Evolutionary conservation across 2,113 vertebrate genomes (phyloP), one percentile per base, ranked within the genome.

Genomic region (Dipodomys ordii): DNA sequence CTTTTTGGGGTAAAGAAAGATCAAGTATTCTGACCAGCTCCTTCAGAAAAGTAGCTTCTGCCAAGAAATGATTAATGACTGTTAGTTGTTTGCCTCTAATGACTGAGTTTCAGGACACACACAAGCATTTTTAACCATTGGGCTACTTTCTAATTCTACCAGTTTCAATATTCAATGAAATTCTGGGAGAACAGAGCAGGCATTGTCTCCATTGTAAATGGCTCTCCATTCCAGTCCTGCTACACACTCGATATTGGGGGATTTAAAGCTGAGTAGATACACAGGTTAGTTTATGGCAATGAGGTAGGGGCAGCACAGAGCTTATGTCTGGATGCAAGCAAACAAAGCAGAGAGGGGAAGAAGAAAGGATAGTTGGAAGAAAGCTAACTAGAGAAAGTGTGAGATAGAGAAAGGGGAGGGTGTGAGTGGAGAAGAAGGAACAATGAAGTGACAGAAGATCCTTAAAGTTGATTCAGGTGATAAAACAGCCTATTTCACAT

Each of bases 1-100:
- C 89, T 87, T 95, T 83, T 91, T 30, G 92, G 64, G 49, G 78
- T 82, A 84, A 88, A 65, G 19, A 79, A 82, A 92, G n/a, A 92
- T 64, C 28, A 80, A 90, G 32, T 28, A 44, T 65, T 60, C 28
- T 27, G 23, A 68, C 8, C 32, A 49, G 60, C 73, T 67, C 25
- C 12, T 87, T 83, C n/a, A 80, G 71, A 15, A 87, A 92, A 72
- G 10, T 30, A 80, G 78, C 64, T 27, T 80, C 89, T 96, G 91
- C 71, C 73, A 87, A 96, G 82, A 87, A 90, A 96, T 53, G 23
- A 94, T 74, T 67, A 81, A 90, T 25, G 19, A 1, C 19, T 77
- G 35, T 97, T 90, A 96, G 28, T 94, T 91, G 77, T 78, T 94
- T 91, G 57, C 30, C 39, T 77, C 23, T 76, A 65, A 80, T 39